Percentiles rank a stretch among this genome's conserved stretches.
phyloP scores from a whole-genome alignment of 2,797 vertebrate species.

The Mormyrus hasselquistii region DNA sequence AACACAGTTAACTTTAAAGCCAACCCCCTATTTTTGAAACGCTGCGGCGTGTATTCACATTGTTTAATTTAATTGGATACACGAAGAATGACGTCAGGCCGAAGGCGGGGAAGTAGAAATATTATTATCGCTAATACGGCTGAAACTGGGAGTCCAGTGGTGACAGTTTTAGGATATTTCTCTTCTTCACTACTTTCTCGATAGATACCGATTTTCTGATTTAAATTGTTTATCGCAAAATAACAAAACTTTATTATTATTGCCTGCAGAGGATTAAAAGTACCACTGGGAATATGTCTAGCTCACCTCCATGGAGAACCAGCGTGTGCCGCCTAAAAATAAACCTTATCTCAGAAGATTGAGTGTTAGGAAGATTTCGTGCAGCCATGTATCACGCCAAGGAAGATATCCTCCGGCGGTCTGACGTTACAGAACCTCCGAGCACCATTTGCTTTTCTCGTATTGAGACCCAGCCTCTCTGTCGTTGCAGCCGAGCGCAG shows the following conservation, averaged over 20 bases:
- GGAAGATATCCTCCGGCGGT: background rate
- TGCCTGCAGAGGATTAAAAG: background rate
- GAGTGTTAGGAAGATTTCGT: background rate
- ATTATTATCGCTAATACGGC: background rate
- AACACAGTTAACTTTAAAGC: background rate
- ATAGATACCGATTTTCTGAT: background rate
- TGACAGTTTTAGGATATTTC: background rate
- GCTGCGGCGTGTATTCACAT: constrained; percentile 42
- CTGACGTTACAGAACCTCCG: background rate
- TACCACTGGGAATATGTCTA: background rate
- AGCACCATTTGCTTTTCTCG: background rate
- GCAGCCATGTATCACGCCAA: background rate
- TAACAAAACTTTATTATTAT: background rate
- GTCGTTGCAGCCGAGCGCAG: constrained; percentile 12
- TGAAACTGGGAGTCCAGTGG: background rate
- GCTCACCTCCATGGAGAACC: background rate
- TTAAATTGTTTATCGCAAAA: background rate
- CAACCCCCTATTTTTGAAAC: constrained; percentile 27
- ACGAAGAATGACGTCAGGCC: constrained; percentile 48
- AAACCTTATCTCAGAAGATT: background rate
- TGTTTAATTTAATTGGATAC: constrained; percentile 63
- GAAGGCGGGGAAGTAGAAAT: background rate
- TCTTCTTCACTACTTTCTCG: background rate
- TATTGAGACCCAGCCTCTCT: background rate
- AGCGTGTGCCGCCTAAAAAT: background rate